Percentiles rank a stretch among this genome's conserved stretches.
phyloP scores from a whole-genome alignment of 2,113 vertebrate species.

The Atractosteus spatula region DNA sequence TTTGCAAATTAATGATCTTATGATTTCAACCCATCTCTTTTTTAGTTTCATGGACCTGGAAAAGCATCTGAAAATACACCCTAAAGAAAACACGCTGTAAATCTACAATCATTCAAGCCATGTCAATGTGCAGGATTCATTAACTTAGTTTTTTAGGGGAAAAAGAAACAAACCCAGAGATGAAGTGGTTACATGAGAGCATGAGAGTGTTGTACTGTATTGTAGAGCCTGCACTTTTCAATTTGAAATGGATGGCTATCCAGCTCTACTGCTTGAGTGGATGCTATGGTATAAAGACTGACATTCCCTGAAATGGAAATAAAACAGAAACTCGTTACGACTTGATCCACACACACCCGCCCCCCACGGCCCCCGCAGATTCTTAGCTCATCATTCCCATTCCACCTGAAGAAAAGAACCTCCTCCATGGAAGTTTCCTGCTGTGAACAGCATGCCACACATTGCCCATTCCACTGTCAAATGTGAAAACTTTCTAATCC shows the following conservation, averaged over 20 bases:
- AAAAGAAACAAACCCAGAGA: neutral
- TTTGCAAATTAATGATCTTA: no score
- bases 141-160: neutral
- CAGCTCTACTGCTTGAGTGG: neutral
- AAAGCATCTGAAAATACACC: neutral
- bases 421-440: neutral
- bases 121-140: neutral
- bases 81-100: neutral
- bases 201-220: neutral
- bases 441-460: neutral
- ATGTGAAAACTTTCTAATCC: neutral
- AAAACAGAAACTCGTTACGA: no score
- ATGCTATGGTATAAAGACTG: neutral
- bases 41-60: neutral
- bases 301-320: no score
- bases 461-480: neutral
- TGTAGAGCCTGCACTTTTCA: neutral
- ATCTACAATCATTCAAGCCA: neutral
- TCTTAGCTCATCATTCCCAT: no score
- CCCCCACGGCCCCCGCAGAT: no score
- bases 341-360: no score
- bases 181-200: neutral
- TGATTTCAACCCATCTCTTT: no score
- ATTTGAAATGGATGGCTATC: conserved; percentile 1
- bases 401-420: no score